A percentile compares a stretch with the other conserved stretches of the same genome.
Evolutionary conservation across 1,140 invertebrate genomes (phyloP).

Genomic region (Trachymyrmex cornetzi): DNA sequence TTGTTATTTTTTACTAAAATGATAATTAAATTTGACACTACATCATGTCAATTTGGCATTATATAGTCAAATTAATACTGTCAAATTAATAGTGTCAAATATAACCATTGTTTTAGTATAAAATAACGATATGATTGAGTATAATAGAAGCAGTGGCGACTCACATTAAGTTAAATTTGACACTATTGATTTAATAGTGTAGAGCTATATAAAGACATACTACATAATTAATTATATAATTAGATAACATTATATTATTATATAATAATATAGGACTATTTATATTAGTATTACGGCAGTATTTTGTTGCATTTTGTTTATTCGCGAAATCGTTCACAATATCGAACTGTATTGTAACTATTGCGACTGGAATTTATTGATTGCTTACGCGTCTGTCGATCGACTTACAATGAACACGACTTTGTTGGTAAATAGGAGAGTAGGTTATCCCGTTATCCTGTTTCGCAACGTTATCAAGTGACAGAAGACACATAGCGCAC

Average conservation of each 20-base stretch:
- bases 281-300: background rate
- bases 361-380: conserved; percentile 29
- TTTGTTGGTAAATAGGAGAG: conserved; percentile 54
- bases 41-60: no score
- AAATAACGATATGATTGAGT: no score
- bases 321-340: background rate
- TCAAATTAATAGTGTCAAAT: no score
- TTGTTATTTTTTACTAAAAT: no score
- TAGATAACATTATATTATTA: background rate
- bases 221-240: background rate
- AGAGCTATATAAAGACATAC: background rate
- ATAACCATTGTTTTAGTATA: no score
- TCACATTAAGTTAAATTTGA: no score
- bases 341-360: background rate
- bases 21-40: no score
- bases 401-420: conserved; percentile 52
- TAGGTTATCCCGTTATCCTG: conserved; percentile 50
- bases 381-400: conserved; percentile 27
- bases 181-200: no score
- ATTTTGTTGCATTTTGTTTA: background rate
- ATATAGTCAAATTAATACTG: no score
- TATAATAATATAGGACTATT: background rate
- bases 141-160: no score
- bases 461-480: conserved; percentile 48
- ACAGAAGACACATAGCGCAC: conserved; percentile 38